Percentiles rank a stretch among this genome's conserved stretches.
These are phyloP conservation scores for Kryptolebias marmoratus DNA, from an alignment of 2,113 vertebrate genomes.

Conservation along the genomic window DNA sequence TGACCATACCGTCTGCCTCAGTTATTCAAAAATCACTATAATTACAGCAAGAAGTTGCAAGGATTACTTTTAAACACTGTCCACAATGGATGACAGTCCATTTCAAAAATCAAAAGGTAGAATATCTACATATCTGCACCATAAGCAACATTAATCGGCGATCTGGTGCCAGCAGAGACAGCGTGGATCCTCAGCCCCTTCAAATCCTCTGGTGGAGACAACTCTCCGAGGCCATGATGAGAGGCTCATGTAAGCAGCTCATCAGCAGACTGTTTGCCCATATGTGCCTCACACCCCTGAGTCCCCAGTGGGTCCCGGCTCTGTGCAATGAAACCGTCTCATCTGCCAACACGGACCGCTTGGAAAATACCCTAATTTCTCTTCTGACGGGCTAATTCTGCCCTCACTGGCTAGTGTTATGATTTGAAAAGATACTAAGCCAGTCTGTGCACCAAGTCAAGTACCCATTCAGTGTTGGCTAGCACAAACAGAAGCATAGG, in stretches of 20 bases:
- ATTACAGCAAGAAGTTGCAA: conserved; percentile 18
- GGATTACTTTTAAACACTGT: conserved; percentile 12
- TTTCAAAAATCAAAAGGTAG: conserved; percentile 15
- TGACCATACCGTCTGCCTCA: conserved; percentile 41
- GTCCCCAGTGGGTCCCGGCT: conserved; percentile 75
- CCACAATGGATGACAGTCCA: conserved; percentile 5
- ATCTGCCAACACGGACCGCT: conserved; percentile 73
- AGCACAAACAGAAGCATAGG: conserved; percentile 1
- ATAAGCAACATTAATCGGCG: conserved; percentile 30
- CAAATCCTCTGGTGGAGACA: conserved; percentile 57
- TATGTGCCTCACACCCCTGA: conserved; percentile 78
- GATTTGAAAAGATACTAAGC: conserved; percentile 26
- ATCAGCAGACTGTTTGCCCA: conserved; percentile 79
- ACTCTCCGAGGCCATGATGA: conserved; percentile 65
- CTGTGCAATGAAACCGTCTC: conserved; percentile 78
- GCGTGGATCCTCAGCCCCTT: conserved; percentile 42
- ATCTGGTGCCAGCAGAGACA: conserved; percentile 52
- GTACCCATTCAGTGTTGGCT: conserved; percentile 6
- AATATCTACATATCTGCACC: conserved; percentile 35
- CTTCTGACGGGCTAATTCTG: conserved; percentile 49
- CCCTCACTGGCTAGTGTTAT: conserved; percentile 48
- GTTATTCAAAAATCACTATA: conserved; percentile 28
- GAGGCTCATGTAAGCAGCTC: conserved; percentile 76
- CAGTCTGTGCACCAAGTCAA: conserved; percentile 33
- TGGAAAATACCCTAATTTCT: conserved; percentile 51